Base-by-base conservation (phyloP, 30 jellyfish, hydroid and myxozoan species). In the Aurelia coerulea region DNA sequence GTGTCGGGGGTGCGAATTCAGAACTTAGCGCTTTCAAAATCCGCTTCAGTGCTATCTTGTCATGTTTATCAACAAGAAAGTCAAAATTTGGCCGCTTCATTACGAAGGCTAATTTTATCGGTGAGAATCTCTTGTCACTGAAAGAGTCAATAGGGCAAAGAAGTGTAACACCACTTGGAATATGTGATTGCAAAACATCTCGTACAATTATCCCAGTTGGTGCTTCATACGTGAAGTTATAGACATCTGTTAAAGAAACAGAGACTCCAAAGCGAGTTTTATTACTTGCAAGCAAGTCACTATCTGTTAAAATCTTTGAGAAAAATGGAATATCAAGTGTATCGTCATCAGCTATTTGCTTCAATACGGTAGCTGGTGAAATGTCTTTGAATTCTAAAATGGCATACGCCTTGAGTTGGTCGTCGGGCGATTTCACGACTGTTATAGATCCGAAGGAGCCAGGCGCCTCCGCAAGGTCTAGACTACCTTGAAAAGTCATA, bases 141-240 rank as follows among this genome's bases (percentile, higher is more conserved):
- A 74, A 65, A 16, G 70, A 41, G 64, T 86, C 92, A 34, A 87
- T 65, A 1, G 99, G 98, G 73, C 93, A 85, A 62, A 95, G 78
- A n/a, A 95, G 73, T 58, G 99, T 90, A 37, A 95, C 93, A 9
- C 99, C 99, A 31, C 80, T 80, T 18, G 99, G 99, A 29, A 95
- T 86, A 75, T 95, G 98, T 4, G 99, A 90, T 58, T 90, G 96
- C 31, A 95, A 80, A 9, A 95, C 97, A 41, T 72, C 90, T 1
- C 79, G 69, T 17, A 90, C 73, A 2, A 86, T 87, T 3, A 31
- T 74, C 2, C 97, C 95, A 4, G 95, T 74, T 18, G 94, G 42
- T 13, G 97, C 46, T 49, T 76, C 60, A 65, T 84, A 86, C 53
- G 78, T 87, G 52, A 84, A 81, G 49, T 65, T 76, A 68, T 85